A percentile compares a stretch with the other conserved stretches of the same genome.
Evolutionary conservation across 92 coral and sea anemone genomes (phyloP).

Genomic region (Phenganax marumi): DNA sequence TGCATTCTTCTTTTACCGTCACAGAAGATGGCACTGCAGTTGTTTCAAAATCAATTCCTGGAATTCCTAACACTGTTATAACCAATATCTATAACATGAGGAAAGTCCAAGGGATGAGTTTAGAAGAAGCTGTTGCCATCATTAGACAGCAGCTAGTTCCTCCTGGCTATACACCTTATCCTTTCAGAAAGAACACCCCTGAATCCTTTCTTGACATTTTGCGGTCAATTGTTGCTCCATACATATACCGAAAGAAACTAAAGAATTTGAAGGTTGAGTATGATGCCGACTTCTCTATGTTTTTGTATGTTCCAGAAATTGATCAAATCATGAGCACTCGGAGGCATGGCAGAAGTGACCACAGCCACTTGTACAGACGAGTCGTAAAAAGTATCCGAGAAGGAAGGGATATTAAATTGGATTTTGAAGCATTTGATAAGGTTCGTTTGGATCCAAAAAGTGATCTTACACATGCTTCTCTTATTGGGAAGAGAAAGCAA

Average conservation of each 20-base stretch:
- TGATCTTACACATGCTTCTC: constrained; percentile 65
- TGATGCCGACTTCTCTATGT: constrained; percentile 44
- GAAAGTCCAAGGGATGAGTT: constrained; percentile 25
- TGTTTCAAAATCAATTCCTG: constrained; percentile 30
- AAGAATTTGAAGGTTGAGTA: constrained; percentile 23
- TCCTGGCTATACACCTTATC: constrained; percentile 50
- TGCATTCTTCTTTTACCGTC: constrained; percentile 33
- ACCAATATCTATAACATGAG: constrained; percentile 31
- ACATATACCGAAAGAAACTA: constrained; percentile 12
- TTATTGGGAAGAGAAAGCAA: constrained; percentile 60
- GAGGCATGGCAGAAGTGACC: constrained; percentile 61
- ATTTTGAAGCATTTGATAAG: constrained; percentile 61
- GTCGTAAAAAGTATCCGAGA: constrained; percentile 42
- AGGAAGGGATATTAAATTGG: too few species aligned
- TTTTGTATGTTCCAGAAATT: constrained; percentile 55
- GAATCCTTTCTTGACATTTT: constrained; percentile 54
- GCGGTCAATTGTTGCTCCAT: constrained; percentile 47
- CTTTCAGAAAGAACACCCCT: constrained; percentile 52
- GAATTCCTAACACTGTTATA: constrained; percentile 42
- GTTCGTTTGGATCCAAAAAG: constrained; percentile 52
- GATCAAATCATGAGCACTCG: constrained; percentile 45
- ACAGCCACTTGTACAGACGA: constrained; percentile 43
- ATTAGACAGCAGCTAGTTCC: constrained; percentile 54
- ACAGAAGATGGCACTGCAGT: constrained; percentile 44
- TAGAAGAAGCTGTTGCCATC: constrained; percentile 48